Evolutionary conservation across 2,888 invertebrate genomes (phyloP).

Genomic region (Crossocerus cetratus): DNA sequence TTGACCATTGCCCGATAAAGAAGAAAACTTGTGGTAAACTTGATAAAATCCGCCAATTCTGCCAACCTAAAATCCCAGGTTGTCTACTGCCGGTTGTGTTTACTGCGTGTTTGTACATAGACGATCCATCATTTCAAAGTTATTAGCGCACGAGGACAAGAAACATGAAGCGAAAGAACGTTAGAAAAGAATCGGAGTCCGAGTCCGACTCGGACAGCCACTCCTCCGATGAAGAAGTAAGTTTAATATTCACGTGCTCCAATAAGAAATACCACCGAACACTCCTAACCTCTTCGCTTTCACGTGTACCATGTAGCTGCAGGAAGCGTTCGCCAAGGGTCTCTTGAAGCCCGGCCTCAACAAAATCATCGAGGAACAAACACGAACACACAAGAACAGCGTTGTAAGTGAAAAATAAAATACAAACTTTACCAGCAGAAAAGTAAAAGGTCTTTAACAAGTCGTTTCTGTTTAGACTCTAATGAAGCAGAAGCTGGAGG

Average conservation of each 20-base stretch:
- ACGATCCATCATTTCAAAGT: no score
- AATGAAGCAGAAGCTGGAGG: slow-evolving; percentile 84
- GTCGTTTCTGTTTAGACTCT: slow-evolving; percentile 76
- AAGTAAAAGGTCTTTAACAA: not conserved
- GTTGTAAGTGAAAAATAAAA: slow-evolving; percentile 79
- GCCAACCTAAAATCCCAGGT: no score
- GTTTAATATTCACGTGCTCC: slow-evolving; percentile 18
- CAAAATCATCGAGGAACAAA: slow-evolving; percentile 80
- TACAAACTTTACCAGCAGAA: not conserved
- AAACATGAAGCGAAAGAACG: slow-evolving; percentile 26
- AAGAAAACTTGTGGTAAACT: no score
- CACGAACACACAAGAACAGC: slow-evolving; percentile 84
- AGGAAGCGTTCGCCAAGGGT: slow-evolving; percentile 92
- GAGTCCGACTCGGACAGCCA: slow-evolving; percentile 76
- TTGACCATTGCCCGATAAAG: no score
- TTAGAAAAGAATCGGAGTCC: slow-evolving; percentile 7
- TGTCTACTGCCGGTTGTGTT: not conserved
- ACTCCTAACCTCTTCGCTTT: slow-evolving; percentile 58
- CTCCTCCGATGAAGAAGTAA: slow-evolving; percentile 81
- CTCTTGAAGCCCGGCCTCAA: slow-evolving; percentile 92
- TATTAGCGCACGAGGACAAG: no score
- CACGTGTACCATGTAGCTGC: slow-evolving; percentile 82
- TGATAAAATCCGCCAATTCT: no score
- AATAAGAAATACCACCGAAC: not conserved
- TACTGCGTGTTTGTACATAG: not conserved